Evolutionary conservation across 2,113 vertebrate species (phyloP), one percentile per base, ranked within the genome.

Genomic region (Geococcyx californianus): DNA sequence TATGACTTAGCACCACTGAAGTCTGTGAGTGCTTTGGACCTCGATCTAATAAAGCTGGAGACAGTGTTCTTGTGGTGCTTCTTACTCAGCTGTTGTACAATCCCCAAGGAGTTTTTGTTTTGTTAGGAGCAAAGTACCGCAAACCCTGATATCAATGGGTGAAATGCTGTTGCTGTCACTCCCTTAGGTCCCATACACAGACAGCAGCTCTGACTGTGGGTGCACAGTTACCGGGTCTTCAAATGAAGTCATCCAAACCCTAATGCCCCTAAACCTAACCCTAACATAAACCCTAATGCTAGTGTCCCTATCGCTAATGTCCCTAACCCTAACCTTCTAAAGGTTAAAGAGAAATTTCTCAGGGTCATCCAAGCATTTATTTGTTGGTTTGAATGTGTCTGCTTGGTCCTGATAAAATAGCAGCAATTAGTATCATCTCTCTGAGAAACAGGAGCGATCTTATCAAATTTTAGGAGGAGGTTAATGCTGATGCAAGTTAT

Each of bases 401-500:
- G 92, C 70, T 33, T 78, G 31, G 67, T 89, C 62, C 87, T 75
- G 85, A 92, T 96, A 84, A 94, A 95, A 68, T 68, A 94, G 44
- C 54, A 94, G 94, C 70, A 91, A 97, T 97, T 90, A 97, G 91
- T 52, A 52, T 74, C 25, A 93, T 93, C 47, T 80, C 96, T 93
- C 45, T 77, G 89, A 97, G 93, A 95, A 97, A 89, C 62, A 67
- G 47, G 83, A 97, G 85, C 64, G 56, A 96, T 96, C 78, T 94
- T 72, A 97, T 77, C 93, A 90, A 86, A 89, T 82, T 95, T 85
- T 85, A 94, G 91, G 79, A 83, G 92, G 89, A 89, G 95, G 72
- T 72, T 91, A 66, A 95, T 95, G 93, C 93, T 98, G 96, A 96
- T 97, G 81, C 91, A 69, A 62, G 62, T 97, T 97, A 97, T 97